Base-by-base conservation (phyloP, 2,113 vertebrate species). In the Cathartes aura region DNA sequence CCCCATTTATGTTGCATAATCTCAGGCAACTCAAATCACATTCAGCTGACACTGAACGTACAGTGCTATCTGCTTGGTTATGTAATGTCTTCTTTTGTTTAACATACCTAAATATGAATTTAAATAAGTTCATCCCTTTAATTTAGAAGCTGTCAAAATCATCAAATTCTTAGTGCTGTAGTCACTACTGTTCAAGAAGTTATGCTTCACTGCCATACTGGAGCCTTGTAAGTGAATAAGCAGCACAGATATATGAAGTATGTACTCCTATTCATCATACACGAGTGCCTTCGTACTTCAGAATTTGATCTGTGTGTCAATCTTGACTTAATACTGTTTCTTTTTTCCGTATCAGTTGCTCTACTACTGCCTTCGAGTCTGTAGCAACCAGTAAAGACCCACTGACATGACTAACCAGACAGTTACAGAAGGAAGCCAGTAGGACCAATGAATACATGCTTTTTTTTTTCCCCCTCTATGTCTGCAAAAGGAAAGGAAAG, bases 11-110 rank as follows among this genome's bases (percentile, higher is more conserved):
- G 29, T 96, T 97, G 95, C 86, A 80, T 96, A 97, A 96, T 89
- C 53, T 87, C 63, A 89, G 53, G 76, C 85, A 93, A 96, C 81
- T 89, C 76, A 80, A 93, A 75, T 95, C 90, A 97, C 92, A 95
- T 95, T 89, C 96, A 97, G 94, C 89, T 97, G 96, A 95, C 83
- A 95, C 84, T 93, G 96, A 97, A 96, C 55, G 4, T 91, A 96
- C 91, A 96, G 89, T 94, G 95, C 95, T 95, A 96, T 78, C 94
- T 95, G 74, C 82, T 64, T 76, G 59, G 93, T 97, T 97, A 96
- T 94, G 52, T 96, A 97, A 97, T 71, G 87, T 88, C 94, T 90
- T 96, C 95, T 97, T 97, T 97, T 97, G 94, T 96, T 97, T 96
- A 97, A 97, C 40, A 78, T 94, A 94, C 84, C 93, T 93, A 96